Base-by-base conservation (phyloP, 2,113 vertebrate species). In the Chinchilla lanigera region DNA sequence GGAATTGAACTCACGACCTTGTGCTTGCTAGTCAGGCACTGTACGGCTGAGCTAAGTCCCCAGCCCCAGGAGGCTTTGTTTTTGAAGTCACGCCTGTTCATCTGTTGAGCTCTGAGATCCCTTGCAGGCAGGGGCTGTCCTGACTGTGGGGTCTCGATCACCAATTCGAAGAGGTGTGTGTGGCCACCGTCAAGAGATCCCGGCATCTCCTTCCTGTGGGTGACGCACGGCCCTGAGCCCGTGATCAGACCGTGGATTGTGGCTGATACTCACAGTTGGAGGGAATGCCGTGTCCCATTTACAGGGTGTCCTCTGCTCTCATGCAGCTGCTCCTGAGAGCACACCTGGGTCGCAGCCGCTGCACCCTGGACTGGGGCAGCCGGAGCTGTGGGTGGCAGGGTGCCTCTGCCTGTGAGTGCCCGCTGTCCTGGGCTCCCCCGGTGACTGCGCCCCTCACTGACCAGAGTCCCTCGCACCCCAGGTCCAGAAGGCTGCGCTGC, bases 101-200 rank as follows among this genome's bases (percentile, higher is more conserved):
- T 52, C 35, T 50, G 22, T n/a, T 22, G 33, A 22, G 44, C n/a
- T 5, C 26, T 30, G 38, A 13, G 65, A n/a, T 16, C 10, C 11
- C 7, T 33, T 0, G 50, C 54, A 69, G 50, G 58, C 26, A 13
- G 30, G 19, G 17, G 52, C 81, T 9, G 2, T 1, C 1, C 4
- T 19, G 73, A 17, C 11, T 52, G 30, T 26, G 60, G 60, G 17
- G 50, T 60, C n/a, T 16, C 35, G 26, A 7, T 1, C 1, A 7
- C 3, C 3, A n/a, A 17, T 28, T 6, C 1, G 13, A 28, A 38
- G 33, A 13, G 52, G 14, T 5, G 17, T 3, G 1, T 47, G 35
- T 56, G 24, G 13, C 7, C 4, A 2, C 28, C 30, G 20, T 5
- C 3, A 0, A 20, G 54, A 7, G 80, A 9, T 1, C 14, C 52